Evolutionary conservation across 23 tunicate genomes (phyloP).

Genomic region (Trididemnum clinides): DNA sequence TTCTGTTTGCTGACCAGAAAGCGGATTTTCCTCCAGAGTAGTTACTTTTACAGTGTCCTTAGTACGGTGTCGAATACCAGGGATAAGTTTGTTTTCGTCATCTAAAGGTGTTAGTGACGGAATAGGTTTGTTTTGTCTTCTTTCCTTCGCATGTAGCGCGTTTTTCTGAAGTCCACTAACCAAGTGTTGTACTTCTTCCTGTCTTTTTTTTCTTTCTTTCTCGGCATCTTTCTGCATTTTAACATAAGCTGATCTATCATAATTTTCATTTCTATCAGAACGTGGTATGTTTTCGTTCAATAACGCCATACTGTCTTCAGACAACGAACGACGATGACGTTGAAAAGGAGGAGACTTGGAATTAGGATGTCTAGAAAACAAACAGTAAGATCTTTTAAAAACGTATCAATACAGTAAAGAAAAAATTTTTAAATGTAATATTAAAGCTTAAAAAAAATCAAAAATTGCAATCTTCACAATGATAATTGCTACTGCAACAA

Average conservation of each 20-base stretch:
- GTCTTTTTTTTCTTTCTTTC: background rate
- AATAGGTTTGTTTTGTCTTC: conserved; percentile 7
- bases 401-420: too few relatives aligned
- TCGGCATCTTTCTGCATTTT: too few relatives aligned
- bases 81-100: conserved; percentile 15
- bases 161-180: conserved; percentile 12
- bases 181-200: background rate
- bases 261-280: background rate
- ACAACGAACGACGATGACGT: background rate
- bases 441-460: too few relatives aligned
- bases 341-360: background rate
- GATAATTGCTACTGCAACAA: too few relatives aligned
- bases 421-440: too few relatives aligned
- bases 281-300: background rate
- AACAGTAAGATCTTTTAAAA: too few relatives aligned
- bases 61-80: background rate
- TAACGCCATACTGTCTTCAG: background rate
- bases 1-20: conserved; percentile 15
- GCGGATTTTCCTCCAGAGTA: background rate
- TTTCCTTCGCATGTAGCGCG: conserved; percentile 34
- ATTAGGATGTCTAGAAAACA: background rate
- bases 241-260: too few relatives aligned
- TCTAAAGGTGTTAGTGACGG: conserved; percentile 4
- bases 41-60: background rate
- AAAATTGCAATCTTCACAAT: too few relatives aligned